Evolutionary conservation across 2,113 vertebrate genomes (phyloP).

Genomic region (Marcusenius ussheri): DNA sequence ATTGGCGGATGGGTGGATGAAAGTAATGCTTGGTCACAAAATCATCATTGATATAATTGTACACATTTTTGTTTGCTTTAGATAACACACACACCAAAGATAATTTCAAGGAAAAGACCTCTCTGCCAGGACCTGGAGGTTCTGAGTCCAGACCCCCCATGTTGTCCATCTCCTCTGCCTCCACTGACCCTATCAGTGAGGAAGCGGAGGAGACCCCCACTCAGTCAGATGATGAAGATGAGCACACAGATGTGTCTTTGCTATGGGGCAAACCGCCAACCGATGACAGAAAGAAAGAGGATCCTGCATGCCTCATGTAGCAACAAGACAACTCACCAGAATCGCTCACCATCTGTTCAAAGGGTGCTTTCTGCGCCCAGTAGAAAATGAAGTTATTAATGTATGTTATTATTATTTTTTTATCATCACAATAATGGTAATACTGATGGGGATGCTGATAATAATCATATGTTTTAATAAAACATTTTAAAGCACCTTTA

Average conservation of each 20-base stretch:
- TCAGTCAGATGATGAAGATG: conserved; percentile 80
- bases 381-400: not conserved
- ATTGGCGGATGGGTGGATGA: not conserved
- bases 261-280: conserved; percentile 45
- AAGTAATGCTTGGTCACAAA: not conserved
- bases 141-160: conserved; percentile 65
- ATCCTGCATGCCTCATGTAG: not conserved
- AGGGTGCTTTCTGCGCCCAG: not conserved
- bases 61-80: not conserved
- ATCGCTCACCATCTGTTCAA: not conserved
- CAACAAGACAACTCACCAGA: not conserved
- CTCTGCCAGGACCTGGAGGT: conserved; percentile 46
- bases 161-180: conserved; percentile 72
- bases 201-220: conserved; percentile 70
- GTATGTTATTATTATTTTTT: not conserved
- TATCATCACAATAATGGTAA: not conserved
- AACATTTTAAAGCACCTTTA: not conserved
- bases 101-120: conserved; percentile 56
- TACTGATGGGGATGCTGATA: not conserved
- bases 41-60: not conserved
- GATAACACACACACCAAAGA: conserved; percentile 44
- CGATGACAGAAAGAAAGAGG: conserved; percentile 26
- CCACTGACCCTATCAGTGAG: conserved; percentile 68
- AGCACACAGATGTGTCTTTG: conserved; percentile 62
- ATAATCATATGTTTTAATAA: not conserved